Evolutionary conservation across 1,140 invertebrate species (phyloP), one percentile per base, ranked within the genome.

Genomic region (Saccostrea glomerata): DNA sequence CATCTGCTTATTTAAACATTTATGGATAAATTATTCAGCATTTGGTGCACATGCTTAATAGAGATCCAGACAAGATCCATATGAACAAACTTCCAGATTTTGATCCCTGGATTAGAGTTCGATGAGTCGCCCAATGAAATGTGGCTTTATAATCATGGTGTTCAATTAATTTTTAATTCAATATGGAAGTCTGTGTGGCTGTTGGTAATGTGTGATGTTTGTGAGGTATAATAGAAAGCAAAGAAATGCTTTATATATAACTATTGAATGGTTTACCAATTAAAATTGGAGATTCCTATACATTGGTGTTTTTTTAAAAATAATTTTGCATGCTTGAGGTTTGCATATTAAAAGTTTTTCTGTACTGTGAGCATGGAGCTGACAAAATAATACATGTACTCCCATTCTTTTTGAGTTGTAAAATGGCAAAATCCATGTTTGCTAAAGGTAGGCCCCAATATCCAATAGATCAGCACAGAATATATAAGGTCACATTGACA

Each of bases 181-280:
- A 77, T 77, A 77, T 77, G 70, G 0, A 25, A 77, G 70, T 77
- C 70, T 77, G 70, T 77, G 70, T 77, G 70, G 13, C 25, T 77
- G 70, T 25, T 30, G 36, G 70, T 77, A 36, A 77, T 77, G 25
- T 77, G 70, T 77, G 70, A 77, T 77, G 25, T 77, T 77, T 77
- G 70, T 77, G 70, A 30, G 70, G 23, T 77, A 15, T 30, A 36
- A 36, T 36, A 77, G 70, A 77, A 77, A 77, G 23, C 66, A 36
- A 77, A 77, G 60, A 66, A 23, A 66, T 66, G 60, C 60, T 66
- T 20, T 47, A 47, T 20, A 20, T 63, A 3, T 36, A 36, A 30
- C 25, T 30, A 36, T 77, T 30, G 70, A 77, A 77, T 77, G 30
- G 15, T 77, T 25, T 77, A 77, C 12, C 70, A 30, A 77, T 77